Evolutionary conservation across 1,140 invertebrate genomes (phyloP).

Genomic region (Harpegnathos saltator): DNA sequence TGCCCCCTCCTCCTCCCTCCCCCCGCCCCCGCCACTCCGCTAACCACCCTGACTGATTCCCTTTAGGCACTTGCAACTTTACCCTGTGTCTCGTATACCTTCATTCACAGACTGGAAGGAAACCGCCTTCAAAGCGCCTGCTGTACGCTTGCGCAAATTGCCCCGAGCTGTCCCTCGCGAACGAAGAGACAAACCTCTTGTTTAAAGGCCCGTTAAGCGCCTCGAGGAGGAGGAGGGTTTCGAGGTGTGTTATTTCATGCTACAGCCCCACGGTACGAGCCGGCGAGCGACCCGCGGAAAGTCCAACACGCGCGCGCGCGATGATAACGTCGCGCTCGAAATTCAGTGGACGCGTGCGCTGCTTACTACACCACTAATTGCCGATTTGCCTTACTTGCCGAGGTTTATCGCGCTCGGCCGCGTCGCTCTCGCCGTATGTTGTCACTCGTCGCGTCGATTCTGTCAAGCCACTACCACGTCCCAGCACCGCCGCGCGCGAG

Average conservation of each 20-base stretch:
- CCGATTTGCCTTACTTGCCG: no score
- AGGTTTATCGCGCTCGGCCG: no score
- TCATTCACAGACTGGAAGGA: conserved; percentile 46
- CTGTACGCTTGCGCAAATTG: conserved; percentile 53
- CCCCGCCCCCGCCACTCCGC: neutral
- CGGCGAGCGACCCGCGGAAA: no score
- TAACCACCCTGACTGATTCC: no score
- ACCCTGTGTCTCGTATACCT: conserved; percentile 2
- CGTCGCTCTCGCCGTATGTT: no score
- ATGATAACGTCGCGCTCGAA: neutral
- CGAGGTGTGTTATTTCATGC: conserved; percentile 15
- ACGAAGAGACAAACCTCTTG: conserved; percentile 49
- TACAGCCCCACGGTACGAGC: neutral
- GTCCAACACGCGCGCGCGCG: neutral
- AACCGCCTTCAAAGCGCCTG: conserved; percentile 22
- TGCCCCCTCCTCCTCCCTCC: neutral
- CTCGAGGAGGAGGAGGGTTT: conserved; percentile 9
- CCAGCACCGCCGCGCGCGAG: no score
- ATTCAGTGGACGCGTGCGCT: conserved; percentile 39
- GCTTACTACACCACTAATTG: neutral
- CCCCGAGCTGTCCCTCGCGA: conserved; percentile 51
- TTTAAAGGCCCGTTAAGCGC: conserved; percentile 59
- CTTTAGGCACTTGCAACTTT: conserved; percentile 9
- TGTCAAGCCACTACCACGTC: no score
- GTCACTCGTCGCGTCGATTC: no score